Conservation (phyloP, 2,888 invertebrate genomes). For the Ophioninae sp. region DNA sequence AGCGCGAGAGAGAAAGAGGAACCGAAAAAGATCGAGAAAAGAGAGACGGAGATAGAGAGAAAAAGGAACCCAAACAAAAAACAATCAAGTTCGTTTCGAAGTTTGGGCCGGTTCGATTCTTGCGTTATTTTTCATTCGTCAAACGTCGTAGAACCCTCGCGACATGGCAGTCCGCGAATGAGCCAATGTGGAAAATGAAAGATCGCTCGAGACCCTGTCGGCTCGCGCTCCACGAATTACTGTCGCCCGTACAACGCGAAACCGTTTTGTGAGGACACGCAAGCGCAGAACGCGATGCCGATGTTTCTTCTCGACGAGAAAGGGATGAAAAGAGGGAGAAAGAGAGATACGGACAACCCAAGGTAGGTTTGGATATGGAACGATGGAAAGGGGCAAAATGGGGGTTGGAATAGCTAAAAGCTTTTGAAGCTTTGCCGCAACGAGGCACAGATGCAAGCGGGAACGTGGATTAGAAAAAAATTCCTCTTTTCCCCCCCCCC, state of each 20-base stretch:
- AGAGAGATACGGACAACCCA: not conserved
- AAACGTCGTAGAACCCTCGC: not conserved
- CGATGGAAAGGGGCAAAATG: not conserved
- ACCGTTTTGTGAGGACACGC: slow-evolving; percentile 66
- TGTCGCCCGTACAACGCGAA: slow-evolving; percentile 72
- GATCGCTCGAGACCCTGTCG: slow-evolving; percentile 69
- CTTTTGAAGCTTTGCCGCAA: slow-evolving; percentile 58
- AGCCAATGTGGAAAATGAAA: slow-evolving; percentile 34
- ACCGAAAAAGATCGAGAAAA: too few relatives aligned
- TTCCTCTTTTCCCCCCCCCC: slow-evolving; percentile 37
- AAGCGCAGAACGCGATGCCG: slow-evolving; percentile 64
- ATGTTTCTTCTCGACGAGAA: slow-evolving; percentile 56
- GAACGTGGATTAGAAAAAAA: slow-evolving; percentile 19
- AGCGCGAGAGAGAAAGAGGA: too few relatives aligned
- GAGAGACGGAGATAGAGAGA: not conserved
- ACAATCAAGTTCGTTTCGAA: not conserved
- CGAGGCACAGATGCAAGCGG: slow-evolving; percentile 48
- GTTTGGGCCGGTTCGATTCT: not conserved
- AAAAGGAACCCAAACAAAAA: too few relatives aligned
- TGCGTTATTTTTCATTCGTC: not conserved
- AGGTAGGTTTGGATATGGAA: slow-evolving; percentile 1
- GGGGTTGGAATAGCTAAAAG: slow-evolving; percentile 33
- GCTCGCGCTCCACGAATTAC: slow-evolving; percentile 78
- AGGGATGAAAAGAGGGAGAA: slow-evolving; percentile 9
- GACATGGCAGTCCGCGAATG: slow-evolving; percentile 15